Evolutionary conservation across 2,888 invertebrate genomes (phyloP), one percentile per base, ranked within the genome.

Genomic region (Lithophane socia): DNA sequence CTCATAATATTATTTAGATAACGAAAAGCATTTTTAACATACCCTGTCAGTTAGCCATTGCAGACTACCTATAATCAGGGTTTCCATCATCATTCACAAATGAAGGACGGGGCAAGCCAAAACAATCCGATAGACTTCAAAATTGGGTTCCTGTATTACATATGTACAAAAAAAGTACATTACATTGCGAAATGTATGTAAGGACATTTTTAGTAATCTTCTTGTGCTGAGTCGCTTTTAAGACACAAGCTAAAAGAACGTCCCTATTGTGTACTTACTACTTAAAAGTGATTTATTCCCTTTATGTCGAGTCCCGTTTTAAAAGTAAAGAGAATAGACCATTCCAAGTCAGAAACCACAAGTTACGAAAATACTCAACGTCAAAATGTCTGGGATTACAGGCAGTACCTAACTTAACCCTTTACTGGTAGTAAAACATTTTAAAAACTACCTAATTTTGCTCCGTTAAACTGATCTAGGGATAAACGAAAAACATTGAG

Each of bases 361-460:
- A 65, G 29, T 83, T 54, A 83, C 54, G 37, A 66, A 82, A 82
- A 76, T 60, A 65, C 65, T 65, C 47, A 65, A 75, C 54, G 47
- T 47, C 75, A 63, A 63, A 44, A 60, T 56, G 42, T 61, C 29
- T 69, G 65, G 76, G 73, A 77, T 69, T 77, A 77, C 49, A 16
- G 12, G 56, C 67, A 56, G 47, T 76, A 60, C 67, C 67, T 24
- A 56, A 85, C 60, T 70, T 75, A 69, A 75, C 68, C 75, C 69
- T 66, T 70, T 29, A 73, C 54, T 47, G 42, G 18, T 54, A 56
- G 81, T 75, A 70, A 81, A 85, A 85, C 76, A 73, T 73, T 83
- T 85, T 73, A 64, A 81, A 81, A 83, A 83, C 85, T n/a, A n/a
- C n/a, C n/a, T 67, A 83, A 83, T 85, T 80, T 75, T 54, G 24